Conservation (phyloP, 2,888 invertebrate genomes). For the Mythimna ferrago region DNA sequence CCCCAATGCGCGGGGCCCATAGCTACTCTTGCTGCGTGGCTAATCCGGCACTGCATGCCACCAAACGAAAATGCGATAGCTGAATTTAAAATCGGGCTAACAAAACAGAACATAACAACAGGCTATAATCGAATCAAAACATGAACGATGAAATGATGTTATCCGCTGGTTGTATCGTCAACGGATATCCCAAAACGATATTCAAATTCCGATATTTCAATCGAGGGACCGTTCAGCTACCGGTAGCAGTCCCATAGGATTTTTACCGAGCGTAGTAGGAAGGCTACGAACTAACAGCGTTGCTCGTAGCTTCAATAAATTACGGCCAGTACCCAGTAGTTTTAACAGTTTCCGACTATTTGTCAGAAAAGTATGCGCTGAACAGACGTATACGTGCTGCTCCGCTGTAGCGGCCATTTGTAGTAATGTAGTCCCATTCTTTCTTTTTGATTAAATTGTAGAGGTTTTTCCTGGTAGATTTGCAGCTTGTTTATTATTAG, state of each 20-base stretch:
- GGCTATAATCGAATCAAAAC: constrained; percentile 26
- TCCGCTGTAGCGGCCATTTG: not conserved
- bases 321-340: constrained; percentile 23
- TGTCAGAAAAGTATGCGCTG: constrained; percentile 25
- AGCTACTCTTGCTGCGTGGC: no score
- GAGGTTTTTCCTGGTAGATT: not conserved
- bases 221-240: constrained; percentile 33
- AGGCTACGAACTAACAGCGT: not conserved
- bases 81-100: constrained; percentile 1
- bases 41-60: not conserved
- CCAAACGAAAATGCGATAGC: not conserved
- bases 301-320: constrained; percentile 32
- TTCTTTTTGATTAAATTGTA: not conserved
- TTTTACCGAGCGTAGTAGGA: constrained; percentile 28
- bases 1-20: no score
- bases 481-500: not conserved
- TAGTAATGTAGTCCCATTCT: not conserved
- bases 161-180: constrained; percentile 19
- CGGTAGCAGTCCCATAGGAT: constrained; percentile 45
- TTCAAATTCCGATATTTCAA: constrained; percentile 50
- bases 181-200: constrained; percentile 37
- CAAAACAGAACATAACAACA: not conserved
- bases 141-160: constrained; percentile 38
- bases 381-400: constrained; percentile 1
- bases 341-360: constrained; percentile 40